phyloP scores from a whole-genome alignment of 2,888 invertebrate species.

The Andrena haemorrhoa region DNA sequence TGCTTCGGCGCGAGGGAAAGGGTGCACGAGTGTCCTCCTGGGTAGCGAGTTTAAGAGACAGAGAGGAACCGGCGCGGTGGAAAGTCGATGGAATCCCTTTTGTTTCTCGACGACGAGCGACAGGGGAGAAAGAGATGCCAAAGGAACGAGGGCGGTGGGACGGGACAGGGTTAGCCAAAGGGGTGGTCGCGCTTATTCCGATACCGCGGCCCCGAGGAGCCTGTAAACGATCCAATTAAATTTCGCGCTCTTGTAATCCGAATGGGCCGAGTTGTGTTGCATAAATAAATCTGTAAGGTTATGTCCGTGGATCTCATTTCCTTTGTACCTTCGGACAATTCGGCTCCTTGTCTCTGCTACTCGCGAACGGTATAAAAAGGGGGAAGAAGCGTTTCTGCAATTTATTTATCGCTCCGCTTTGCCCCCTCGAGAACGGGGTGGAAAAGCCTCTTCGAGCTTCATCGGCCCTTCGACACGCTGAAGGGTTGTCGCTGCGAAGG shows the following conservation, averaged over 20 bases:
- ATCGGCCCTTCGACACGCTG: slow-evolving; percentile 36
- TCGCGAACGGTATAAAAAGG: not conserved
- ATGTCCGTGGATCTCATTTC: slow-evolving; percentile 66
- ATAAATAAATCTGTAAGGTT: slow-evolving; percentile 78
- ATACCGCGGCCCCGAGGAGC: slow-evolving; percentile 45
- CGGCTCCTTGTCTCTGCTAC: slow-evolving; percentile 13
- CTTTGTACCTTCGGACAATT: slow-evolving; percentile 63
- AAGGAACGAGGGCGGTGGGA: not conserved
- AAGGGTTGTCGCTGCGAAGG: slow-evolving; percentile 61
- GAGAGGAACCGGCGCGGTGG: slow-evolving; percentile 44
- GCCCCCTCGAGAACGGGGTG: slow-evolving; percentile 1
- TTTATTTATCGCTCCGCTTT: slow-evolving; percentile 63
- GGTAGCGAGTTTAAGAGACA: slow-evolving; percentile 53
- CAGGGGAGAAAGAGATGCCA: slow-evolving; percentile 28
- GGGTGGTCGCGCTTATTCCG: slow-evolving; percentile 57
- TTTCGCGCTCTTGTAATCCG: slow-evolving; percentile 76
- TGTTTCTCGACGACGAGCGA: slow-evolving; percentile 61
- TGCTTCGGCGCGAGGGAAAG: slow-evolving; percentile 21
- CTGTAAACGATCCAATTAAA: slow-evolving; percentile 76
- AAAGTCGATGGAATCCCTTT: slow-evolving; percentile 67
- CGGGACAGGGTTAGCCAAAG: slow-evolving; percentile 19
- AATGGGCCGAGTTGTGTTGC: slow-evolving; percentile 75
- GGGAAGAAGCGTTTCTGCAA: slow-evolving; percentile 38
- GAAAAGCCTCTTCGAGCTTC: slow-evolving; percentile 52
- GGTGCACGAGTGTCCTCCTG: slow-evolving; percentile 44